These are phyloP conservation scores for Netelia fuscicornis DNA, from an alignment of 2,888 invertebrate genomes.

Conservation along the genomic window DNA sequence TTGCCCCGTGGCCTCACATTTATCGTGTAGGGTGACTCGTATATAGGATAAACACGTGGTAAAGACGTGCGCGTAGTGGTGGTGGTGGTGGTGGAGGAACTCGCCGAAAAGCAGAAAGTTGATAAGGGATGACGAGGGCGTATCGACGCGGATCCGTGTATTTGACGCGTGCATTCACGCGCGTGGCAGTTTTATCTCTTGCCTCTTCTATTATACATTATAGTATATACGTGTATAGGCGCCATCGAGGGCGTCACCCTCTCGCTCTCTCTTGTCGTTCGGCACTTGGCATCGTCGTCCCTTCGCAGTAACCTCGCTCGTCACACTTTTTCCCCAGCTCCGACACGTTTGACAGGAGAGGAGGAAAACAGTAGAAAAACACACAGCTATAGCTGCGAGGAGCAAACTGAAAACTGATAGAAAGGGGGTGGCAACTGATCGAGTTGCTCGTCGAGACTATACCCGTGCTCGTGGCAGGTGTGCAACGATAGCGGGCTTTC, in stretches of 20 bases:
- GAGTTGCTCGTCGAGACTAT: slow-evolving; percentile 53
- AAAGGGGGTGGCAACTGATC: slow-evolving; percentile 30
- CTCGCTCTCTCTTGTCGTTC: slow-evolving; percentile 32
- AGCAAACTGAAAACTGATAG: slow-evolving; percentile 66
- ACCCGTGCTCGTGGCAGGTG: slow-evolving; percentile 62
- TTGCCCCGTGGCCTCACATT: too few relatives aligned
- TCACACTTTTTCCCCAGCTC: slow-evolving; percentile 45
- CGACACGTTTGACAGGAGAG: slow-evolving; percentile 32
- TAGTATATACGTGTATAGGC: background rate
- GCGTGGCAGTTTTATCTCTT: slow-evolving; percentile 59
- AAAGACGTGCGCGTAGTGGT: background rate
- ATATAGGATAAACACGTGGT: background rate
- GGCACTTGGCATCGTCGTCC: slow-evolving; percentile 43
- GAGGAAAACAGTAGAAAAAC: slow-evolving; percentile 31
- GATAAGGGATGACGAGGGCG: slow-evolving; percentile 67
- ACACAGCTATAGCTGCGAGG: background rate
- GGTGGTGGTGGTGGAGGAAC: slow-evolving; percentile 29
- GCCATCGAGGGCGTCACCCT: background rate
- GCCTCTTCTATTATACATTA: slow-evolving; percentile 11
- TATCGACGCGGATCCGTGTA: slow-evolving; percentile 69
- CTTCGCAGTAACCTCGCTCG: slow-evolving; percentile 47
- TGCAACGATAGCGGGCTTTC: slow-evolving; percentile 47
- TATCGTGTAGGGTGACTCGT: too few relatives aligned
- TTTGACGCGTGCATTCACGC: slow-evolving; percentile 72
- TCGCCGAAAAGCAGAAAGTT: slow-evolving; percentile 50